Evolutionary conservation across 2,113 vertebrate genomes (phyloP).

Genomic region (Aphyosemion australe): DNA sequence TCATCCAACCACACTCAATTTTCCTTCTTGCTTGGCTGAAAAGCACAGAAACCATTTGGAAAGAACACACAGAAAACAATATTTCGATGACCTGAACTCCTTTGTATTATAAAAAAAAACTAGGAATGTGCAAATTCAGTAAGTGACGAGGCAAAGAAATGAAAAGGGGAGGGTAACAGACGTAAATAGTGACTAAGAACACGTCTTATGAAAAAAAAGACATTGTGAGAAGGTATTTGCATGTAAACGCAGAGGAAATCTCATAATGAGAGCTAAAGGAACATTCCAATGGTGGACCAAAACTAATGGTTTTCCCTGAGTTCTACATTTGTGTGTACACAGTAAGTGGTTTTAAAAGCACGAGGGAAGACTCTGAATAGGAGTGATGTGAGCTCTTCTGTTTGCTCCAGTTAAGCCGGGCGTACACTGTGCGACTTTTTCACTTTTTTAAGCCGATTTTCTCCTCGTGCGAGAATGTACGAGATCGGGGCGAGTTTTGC

Average conservation of each 20-base stretch:
- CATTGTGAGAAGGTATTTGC: too few relatives aligned
- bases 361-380: conserved; percentile 50
- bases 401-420: too few relatives aligned
- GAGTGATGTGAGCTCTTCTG: too few relatives aligned
- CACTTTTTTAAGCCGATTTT: too few relatives aligned
- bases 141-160: background rate
- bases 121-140: background rate
- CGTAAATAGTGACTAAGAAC: too few relatives aligned
- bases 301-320: conserved; percentile 22
- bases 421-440: too few relatives aligned
- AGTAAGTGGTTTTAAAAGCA: conserved; percentile 64
- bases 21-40: background rate
- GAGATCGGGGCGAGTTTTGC: too few relatives aligned
- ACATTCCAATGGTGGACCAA: conserved; percentile 12
- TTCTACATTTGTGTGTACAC: conserved; percentile 19
- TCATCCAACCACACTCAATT: background rate
- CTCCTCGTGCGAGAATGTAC: too few relatives aligned
- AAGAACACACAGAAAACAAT: conserved; percentile 21
- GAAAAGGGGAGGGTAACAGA: conserved; percentile 1
- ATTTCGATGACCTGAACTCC: conserved; percentile 4
- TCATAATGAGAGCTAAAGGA: conserved; percentile 24
- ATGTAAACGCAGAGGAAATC: too few relatives aligned
- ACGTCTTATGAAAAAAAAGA: too few relatives aligned
- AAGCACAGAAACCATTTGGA: background rate
- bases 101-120: conserved; percentile 13